phyloP scores from a whole-genome alignment of 35 echinoderm and acorn worm genomes.

The Ptychodera flava region DNA sequence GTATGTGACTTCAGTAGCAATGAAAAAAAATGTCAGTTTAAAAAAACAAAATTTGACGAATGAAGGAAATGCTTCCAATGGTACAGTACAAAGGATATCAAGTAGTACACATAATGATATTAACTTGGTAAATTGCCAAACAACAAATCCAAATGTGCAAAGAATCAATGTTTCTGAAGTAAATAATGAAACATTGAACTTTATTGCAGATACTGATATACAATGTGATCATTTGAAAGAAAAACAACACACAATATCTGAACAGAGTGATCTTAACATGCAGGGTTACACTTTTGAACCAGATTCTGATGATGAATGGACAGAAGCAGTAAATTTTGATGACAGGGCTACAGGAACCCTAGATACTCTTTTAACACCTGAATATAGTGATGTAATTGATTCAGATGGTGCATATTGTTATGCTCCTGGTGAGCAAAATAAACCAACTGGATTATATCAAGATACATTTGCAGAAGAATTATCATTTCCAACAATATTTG shows the following conservation, averaged over 20 bases:
- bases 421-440: too few relatives aligned
- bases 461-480: too few relatives aligned
- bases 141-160: neutral
- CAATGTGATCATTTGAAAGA: too few relatives aligned
- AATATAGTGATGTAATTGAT: too few relatives aligned
- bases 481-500: too few relatives aligned
- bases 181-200: too few relatives aligned
- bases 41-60: neutral
- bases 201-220: too few relatives aligned
- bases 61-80: neutral
- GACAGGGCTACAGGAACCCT: neutral
- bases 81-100: neutral
- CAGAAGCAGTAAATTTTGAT: slow-evolving; percentile 11
- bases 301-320: slow-evolving; percentile 36
- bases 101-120: neutral
- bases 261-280: neutral
- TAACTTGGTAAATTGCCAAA: neutral
- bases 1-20: neutral
- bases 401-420: too few relatives aligned
- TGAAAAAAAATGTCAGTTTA: neutral
- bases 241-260: neutral
- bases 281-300: neutral
- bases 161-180: neutral
- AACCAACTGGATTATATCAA: too few relatives aligned
- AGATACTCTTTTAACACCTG: too few relatives aligned